phyloP scores from a whole-genome alignment of 2,888 invertebrate genomes.

The Acanthosepion pharaonis region DNA sequence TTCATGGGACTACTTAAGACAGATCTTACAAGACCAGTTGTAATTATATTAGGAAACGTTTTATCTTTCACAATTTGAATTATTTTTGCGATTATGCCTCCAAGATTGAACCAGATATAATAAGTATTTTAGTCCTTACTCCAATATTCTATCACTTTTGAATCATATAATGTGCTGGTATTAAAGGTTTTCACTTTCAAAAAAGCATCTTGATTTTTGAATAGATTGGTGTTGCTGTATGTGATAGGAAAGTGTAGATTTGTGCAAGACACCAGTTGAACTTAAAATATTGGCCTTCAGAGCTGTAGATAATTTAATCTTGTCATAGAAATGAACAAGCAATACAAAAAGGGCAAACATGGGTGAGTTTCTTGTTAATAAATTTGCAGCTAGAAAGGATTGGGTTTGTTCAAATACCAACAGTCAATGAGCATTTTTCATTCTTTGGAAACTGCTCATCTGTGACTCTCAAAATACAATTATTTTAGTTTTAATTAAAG shows the following conservation, averaged over 20 bases:
- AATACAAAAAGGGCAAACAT: constrained; percentile 15
- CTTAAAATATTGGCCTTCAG: not conserved
- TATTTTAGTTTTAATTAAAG: not conserved
- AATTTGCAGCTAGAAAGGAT: not conserved
- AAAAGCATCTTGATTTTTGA: not conserved
- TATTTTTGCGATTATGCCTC: not conserved
- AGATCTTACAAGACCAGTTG: too few relatives aligned
- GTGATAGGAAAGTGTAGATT: not conserved
- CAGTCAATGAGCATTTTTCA: not conserved
- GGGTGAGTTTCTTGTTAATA: not conserved
- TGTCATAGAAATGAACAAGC: not conserved
- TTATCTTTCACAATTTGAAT: not conserved
- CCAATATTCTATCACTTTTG: not conserved
- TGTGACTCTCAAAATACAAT: not conserved
- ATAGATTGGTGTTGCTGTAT: not conserved
- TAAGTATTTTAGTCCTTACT: not conserved
- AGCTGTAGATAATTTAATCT: not conserved
- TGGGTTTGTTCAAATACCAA: not conserved
- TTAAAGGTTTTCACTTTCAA: not conserved
- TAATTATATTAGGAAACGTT: not conserved
- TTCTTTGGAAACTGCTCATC: not conserved
- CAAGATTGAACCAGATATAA: not conserved
- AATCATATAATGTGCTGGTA: not conserved
- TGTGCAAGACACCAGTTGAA: not conserved
- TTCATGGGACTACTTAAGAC: too few relatives aligned